Evolutionary conservation across 2,113 vertebrate genomes (phyloP), one percentile per base, ranked within the genome.

Genomic region (Gila orcuttii): DNA sequence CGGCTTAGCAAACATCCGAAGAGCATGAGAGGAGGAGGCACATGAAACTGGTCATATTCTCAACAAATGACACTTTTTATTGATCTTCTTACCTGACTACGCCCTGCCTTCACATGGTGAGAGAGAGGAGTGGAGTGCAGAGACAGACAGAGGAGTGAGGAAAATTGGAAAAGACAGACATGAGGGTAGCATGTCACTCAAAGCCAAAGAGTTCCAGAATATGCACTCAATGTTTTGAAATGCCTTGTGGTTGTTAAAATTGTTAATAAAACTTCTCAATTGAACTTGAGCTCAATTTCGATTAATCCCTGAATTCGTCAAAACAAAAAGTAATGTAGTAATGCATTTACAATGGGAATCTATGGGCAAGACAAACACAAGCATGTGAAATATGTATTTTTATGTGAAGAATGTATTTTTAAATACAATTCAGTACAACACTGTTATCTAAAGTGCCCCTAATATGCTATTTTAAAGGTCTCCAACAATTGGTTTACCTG

Each of bases 71-170:
- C 64, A 83, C 75, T 75, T 79, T 33, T 82, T 23, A 19, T 69
- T 31, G 31, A 60, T 82, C 13, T 85, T 86, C 97, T 98, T 96
- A 99, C 98, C 97, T 98, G 92, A 99, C 97, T 91, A 99, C 95
- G 36, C 98, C 98, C 94, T 99, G 97, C 95, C 98, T 99, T 97
- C 93, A 96, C 83, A 90, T 90, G 90, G 93, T 92, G 94, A 95
- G 93, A 96, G 95, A 93, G 92, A 94, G 86, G 62, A 93, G 89
- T 93, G 95, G 95, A 95, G 95, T 91, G 92, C 90, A 88, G 91
- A 93, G 84, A 93, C 88, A 95, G 90, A 93, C 87, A 91, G 86
- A 94, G 90, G 92, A 91, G 87, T 93, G 88, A 93, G 92, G 91
- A 94, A 79, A 90, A 90, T 92, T 93, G 83, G 91, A 93, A 93